A percentile compares a stretch with the other conserved stretches of the same genome.
phyloP scores from a whole-genome alignment of 2,113 vertebrate species.

The Pelodiscus sinensis region DNA sequence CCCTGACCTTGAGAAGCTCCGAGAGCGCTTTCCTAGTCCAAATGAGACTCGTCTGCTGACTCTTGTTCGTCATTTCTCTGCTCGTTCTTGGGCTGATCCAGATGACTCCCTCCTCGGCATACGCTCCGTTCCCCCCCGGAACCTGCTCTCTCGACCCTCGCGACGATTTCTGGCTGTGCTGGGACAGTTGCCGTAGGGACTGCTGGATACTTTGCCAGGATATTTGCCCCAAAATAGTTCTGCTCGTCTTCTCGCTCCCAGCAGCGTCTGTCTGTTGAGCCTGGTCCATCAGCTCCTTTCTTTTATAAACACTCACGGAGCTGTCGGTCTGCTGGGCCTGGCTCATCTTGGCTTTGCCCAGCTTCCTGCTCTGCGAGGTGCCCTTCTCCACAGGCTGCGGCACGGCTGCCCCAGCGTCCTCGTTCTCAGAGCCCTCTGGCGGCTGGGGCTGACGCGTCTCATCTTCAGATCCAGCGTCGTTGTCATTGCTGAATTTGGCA shows the following conservation, averaged over 20 bases:
- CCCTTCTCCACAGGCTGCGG: not conserved
- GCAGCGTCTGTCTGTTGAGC: not conserved
- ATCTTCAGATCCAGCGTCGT: too few species aligned
- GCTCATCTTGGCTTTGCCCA: not conserved
- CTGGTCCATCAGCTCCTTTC: not conserved
- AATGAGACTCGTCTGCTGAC: not conserved
- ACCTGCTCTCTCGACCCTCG: rapidly evolving
- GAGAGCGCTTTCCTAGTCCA: not conserved
- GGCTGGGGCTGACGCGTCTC: not conserved
- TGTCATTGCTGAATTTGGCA: too few species aligned
- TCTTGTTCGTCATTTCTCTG: not conserved
- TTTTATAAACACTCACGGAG: not conserved
- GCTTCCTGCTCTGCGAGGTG: not conserved
- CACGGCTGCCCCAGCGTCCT: not conserved
- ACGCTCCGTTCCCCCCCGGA: rapidly evolving
- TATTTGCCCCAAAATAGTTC: not conserved
- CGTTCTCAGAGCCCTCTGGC: too few species aligned
- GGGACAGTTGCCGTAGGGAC: not conserved
- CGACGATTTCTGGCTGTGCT: not conserved
- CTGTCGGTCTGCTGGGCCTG: not conserved
- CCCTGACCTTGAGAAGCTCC: not conserved
- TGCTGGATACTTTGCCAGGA: not conserved
- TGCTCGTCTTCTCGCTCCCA: not conserved
- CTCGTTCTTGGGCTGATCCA: not conserved
- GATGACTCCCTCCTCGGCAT: not conserved